These are phyloP conservation scores for Clamator glandarius DNA, from an alignment of 2,797 vertebrate genomes.

Conservation along the genomic window DNA sequence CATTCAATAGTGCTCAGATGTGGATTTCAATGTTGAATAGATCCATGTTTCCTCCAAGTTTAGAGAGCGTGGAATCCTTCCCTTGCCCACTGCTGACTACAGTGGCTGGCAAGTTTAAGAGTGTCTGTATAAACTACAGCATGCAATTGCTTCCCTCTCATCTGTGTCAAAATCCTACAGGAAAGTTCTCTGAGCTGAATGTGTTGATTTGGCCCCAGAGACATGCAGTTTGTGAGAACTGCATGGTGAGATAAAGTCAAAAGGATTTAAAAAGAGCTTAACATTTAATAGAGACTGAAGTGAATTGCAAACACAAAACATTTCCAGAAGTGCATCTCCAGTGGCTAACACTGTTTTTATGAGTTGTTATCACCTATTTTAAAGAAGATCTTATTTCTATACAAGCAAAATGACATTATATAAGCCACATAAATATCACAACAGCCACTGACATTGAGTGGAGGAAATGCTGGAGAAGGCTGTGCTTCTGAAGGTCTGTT, in stretches of 20 bases:
- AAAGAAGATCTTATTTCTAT: neutral
- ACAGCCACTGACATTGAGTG: neutral
- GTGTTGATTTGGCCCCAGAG: neutral
- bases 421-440: neutral
- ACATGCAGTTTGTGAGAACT: neutral
- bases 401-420: neutral
- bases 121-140: neutral
- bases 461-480: neutral
- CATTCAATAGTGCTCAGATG: neutral
- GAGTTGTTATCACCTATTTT: neutral
- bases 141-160: neutral
- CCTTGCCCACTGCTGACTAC: neutral
- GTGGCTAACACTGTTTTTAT: neutral
- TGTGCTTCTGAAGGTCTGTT: neutral
- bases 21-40: neutral
- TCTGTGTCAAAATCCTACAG: neutral
- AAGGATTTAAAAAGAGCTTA: neutral
- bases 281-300: neutral
- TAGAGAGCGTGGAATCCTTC: neutral
- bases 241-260: neutral
- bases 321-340: neutral
- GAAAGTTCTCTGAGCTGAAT: neutral
- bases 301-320: neutral
- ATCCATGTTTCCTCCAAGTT: neutral
- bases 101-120: neutral